These are phyloP conservation scores for Mola mola DNA, from an alignment of 2,113 vertebrate genomes.

Conservation along the genomic window DNA sequence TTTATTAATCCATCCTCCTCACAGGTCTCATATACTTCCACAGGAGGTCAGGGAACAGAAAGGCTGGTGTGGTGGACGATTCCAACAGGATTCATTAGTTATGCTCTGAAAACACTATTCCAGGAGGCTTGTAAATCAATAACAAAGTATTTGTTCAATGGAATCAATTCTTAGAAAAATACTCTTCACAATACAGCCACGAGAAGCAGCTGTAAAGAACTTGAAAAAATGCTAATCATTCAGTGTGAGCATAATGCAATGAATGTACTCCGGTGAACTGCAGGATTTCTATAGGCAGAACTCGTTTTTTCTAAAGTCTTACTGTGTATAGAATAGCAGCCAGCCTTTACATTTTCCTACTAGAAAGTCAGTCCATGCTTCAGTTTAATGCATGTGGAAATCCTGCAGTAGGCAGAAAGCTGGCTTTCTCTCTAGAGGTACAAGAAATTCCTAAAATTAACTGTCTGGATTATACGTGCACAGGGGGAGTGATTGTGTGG, in stretches of 20 bases:
- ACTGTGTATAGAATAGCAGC: background rate
- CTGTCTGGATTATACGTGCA: conserved; percentile 58
- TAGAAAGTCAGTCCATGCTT: background rate
- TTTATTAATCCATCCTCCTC: conserved; percentile 73
- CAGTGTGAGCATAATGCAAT: background rate
- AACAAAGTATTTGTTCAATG: background rate
- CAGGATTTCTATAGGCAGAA: background rate
- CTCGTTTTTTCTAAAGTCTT: background rate
- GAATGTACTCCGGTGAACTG: background rate
- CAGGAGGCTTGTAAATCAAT: background rate
- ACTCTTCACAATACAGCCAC: too few relatives aligned
- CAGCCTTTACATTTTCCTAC: background rate
- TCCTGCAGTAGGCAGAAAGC: conserved; percentile 14
- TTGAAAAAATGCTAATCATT: background rate
- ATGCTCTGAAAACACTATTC: background rate
- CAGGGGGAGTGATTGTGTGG: conserved; percentile 56
- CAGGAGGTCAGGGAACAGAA: conserved; percentile 38
- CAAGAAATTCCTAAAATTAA: conserved; percentile 68
- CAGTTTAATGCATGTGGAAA: conserved; percentile 12
- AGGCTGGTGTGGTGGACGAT: conserved; percentile 15
- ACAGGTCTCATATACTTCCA: conserved; percentile 55
- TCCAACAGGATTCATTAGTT: conserved; percentile 8
- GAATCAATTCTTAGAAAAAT: background rate
- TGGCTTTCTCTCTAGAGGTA: conserved; percentile 39
- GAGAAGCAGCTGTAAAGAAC: background rate